phyloP scores from a whole-genome alignment of 2,113 vertebrate species.

The Rhinolophus ferrumequinum region DNA sequence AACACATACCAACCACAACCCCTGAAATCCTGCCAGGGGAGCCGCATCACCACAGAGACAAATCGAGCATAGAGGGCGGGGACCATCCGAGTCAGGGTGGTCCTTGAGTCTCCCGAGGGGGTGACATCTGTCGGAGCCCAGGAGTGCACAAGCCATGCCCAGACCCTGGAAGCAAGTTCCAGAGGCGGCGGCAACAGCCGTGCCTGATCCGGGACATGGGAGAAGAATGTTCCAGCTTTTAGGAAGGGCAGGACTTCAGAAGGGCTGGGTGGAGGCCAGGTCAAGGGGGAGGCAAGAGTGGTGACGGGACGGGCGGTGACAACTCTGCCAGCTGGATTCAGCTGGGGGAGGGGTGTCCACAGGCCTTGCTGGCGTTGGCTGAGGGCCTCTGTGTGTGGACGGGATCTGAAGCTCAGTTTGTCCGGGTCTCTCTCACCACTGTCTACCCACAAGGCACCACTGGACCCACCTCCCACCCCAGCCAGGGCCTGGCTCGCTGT shows the following conservation, averaged over 20 bases:
- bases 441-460: accelerated
- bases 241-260: accelerated
- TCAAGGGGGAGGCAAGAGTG: neutral
- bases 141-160: neutral
- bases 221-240: no score
- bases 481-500: neutral
- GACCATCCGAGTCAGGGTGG: accelerated
- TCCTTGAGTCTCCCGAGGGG: neutral
- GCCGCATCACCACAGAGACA: accelerated
- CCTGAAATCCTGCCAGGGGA: no score
- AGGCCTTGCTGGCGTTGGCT: neutral
- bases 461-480: accelerated
- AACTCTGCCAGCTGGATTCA: neutral
- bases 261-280: neutral
- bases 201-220: no score
- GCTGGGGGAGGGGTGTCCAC: neutral
- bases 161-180: no score
- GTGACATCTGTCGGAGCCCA: neutral
- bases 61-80: accelerated
- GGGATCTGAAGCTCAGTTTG: no score
- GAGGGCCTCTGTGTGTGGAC: neutral
- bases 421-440: accelerated
- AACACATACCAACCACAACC: neutral
- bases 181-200: neutral
- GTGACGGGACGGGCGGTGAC: accelerated